phyloP scores from a whole-genome alignment of 2,888 invertebrate genomes.

The Cremastinae sp. region DNA sequence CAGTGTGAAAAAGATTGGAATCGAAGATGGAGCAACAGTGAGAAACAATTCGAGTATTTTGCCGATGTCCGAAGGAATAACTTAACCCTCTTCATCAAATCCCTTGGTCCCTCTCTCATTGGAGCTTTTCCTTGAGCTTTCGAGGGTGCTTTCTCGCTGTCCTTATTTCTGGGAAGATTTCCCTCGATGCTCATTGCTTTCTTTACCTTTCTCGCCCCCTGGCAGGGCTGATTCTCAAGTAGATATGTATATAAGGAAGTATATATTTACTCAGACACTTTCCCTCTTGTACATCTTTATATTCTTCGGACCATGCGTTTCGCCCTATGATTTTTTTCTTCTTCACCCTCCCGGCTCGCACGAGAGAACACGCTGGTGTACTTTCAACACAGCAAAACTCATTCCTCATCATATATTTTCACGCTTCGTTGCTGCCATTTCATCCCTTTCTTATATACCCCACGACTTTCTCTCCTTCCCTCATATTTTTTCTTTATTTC shows the following conservation, averaged over 20 bases:
- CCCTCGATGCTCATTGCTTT: constrained; percentile 75
- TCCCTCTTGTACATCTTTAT: constrained; percentile 29
- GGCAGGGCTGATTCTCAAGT: not conserved
- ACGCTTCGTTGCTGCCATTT: not conserved
- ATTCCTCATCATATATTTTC: not conserved
- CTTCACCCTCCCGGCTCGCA: not conserved
- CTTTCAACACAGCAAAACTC: constrained; percentile 5
- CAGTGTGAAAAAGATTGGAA: not conserved
- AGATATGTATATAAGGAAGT: constrained; percentile 9
- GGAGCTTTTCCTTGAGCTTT: constrained; percentile 31
- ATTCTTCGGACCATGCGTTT: constrained; percentile 2
- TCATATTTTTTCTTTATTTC: not conserved
- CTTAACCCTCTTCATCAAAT: constrained; percentile 34
- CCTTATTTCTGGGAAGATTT: constrained; percentile 73
- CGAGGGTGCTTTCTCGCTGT: constrained; percentile 23
- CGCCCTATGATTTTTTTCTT: constrained; percentile 11
- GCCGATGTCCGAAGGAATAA: constrained; percentile 5
- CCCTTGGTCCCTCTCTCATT: constrained; percentile 31
- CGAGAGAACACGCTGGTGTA: not conserved
- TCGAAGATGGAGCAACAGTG: constrained; percentile 58
- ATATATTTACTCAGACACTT: constrained; percentile 39
- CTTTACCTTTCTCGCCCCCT: constrained; percentile 56
- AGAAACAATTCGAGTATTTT: constrained; percentile 64
- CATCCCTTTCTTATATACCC: not conserved
- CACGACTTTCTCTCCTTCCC: not conserved